Evolutionary conservation across 2,888 invertebrate genomes (phyloP), one percentile per base, ranked within the genome.

Genomic region (Dromius quadrimaculatus): DNA sequence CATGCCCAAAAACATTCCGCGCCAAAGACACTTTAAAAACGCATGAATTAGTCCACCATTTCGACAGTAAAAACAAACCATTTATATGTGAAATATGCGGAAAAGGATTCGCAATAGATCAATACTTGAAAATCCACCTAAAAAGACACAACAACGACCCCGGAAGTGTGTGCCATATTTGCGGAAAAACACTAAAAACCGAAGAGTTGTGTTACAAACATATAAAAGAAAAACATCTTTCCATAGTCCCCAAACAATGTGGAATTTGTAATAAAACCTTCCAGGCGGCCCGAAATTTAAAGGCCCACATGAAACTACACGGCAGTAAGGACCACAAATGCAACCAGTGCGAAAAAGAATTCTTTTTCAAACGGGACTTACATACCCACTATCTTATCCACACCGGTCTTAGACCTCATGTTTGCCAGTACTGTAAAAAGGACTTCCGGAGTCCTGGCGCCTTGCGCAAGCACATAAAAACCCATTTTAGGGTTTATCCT

Each of bases 251-350:
- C n/a, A 36, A 36, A 41, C 15, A 41, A 41, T 41, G 41, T 15
- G 41, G 15, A 15, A 41, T 41, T 15, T 41, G 41, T 11, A 9
- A 41, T 15, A 41, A 41, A 41, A 41, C 15, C 15, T 41, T 41
- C 13, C 13, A 41, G 5, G 41, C 41, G 4, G 8, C 9, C 41
- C 13, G 41, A 2, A 41, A 41, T 8, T 15, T 41, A 15, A 41
- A 41, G 15, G 41, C 41, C 15, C 41, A 41, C 15, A 41, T 41
- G 41, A 41, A 41, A 15, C 41, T 41, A 13, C 41, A 41, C 5
- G 41, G 41, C 1, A 1, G 15, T 15, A 9, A 11, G 15, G 41
- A 41, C 8, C 15, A 11, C 41, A 41, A 41, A 4, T 41, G 41
- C 11, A 11, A 41, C 15, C 41, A 41, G 8, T 41, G 41, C 15